Evolutionary conservation across 1,140 invertebrate genomes (phyloP).

Genomic region (Zaprionus ornatus): DNA sequence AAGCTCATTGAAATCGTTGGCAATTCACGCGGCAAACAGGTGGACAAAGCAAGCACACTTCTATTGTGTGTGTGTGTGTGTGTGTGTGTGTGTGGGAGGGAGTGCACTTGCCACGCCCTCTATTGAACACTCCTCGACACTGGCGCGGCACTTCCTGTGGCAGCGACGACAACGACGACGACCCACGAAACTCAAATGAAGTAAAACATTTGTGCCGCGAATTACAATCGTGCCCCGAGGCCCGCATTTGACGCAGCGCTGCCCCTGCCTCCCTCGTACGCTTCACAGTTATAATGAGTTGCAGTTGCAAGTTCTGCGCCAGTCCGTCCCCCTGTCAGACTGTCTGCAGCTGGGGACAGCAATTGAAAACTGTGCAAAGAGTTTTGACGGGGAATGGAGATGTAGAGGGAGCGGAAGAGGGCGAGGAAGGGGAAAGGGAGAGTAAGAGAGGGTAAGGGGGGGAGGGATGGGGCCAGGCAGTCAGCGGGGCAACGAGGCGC

Average conservation of each 20-base stretch:
- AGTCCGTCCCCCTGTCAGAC: constrained; percentile 16
- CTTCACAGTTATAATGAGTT: constrained; percentile 74
- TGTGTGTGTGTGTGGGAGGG: constrained; percentile 9
- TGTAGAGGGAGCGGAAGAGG: neutral
- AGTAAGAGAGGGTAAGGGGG: neutral
- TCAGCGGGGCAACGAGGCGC: constrained; percentile 36
- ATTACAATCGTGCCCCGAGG: constrained; percentile 65
- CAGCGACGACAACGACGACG: constrained; percentile 35
- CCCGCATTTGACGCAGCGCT: constrained; percentile 55
- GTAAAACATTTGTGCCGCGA: constrained; percentile 80
- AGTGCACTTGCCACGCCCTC: constrained; percentile 17
- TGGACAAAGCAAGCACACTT: constrained; percentile 33
- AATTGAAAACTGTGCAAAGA: constrained; percentile 61
- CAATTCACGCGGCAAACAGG: constrained; percentile 48
- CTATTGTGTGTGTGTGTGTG: constrained; percentile 26
- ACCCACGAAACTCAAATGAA: constrained; percentile 77
- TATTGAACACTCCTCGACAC: constrained; percentile 51
- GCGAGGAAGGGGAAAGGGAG: neutral
- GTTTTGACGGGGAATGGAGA: constrained; percentile 17
- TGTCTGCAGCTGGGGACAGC: constrained; percentile 42
- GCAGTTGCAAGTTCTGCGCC: constrained; percentile 75
- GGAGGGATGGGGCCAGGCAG: constrained; percentile 16
- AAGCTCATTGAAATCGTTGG: constrained; percentile 23
- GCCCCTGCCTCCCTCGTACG: constrained; percentile 2
- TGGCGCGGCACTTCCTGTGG: constrained; percentile 68